A percentile compares a stretch with the other conserved stretches of the same genome.
phyloP scores from a whole-genome alignment of 2,888 invertebrate species.

The Stegana nigrithorax region DNA sequence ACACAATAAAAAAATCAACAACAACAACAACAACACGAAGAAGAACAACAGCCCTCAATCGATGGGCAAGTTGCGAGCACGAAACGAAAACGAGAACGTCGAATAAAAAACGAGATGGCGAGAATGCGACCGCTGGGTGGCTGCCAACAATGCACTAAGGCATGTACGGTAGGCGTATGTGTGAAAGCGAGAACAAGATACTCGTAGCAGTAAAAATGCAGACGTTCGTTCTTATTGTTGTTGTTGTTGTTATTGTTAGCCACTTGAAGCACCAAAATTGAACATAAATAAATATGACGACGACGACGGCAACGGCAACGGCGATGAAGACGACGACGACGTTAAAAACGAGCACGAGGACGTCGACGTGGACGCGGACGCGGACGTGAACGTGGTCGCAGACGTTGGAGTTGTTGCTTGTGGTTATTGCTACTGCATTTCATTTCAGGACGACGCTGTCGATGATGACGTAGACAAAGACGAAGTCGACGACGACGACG shows the following conservation, averaged over 20 bases:
- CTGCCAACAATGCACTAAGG: not conserved
- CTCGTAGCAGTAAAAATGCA: not conserved
- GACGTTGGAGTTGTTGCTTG: too few species aligned
- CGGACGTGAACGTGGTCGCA: too few species aligned
- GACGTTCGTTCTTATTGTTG: not conserved
- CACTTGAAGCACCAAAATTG: slow-evolving; percentile 29
- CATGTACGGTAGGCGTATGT: not conserved
- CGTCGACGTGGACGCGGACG: not conserved
- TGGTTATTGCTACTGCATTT: too few species aligned
- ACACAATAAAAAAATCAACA: not conserved
- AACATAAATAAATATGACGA: slow-evolving; percentile 60
- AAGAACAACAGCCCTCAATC: not conserved
- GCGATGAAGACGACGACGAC: slow-evolving; percentile 30
- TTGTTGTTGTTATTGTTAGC: not conserved
- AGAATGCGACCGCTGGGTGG: not conserved
- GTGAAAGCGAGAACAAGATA: not conserved
- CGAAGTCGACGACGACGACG: not conserved
- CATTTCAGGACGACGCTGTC: too few species aligned
- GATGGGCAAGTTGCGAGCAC: too few species aligned
- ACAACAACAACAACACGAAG: not conserved
- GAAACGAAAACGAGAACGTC: not conserved
- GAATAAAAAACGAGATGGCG: not conserved
- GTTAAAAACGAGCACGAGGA: not conserved
- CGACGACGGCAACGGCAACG: slow-evolving; percentile 37
- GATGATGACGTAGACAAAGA: not conserved